Evolutionary conservation across 2,797 vertebrate genomes (phyloP).

Genomic region (Limnodromus scolopaceus): DNA sequence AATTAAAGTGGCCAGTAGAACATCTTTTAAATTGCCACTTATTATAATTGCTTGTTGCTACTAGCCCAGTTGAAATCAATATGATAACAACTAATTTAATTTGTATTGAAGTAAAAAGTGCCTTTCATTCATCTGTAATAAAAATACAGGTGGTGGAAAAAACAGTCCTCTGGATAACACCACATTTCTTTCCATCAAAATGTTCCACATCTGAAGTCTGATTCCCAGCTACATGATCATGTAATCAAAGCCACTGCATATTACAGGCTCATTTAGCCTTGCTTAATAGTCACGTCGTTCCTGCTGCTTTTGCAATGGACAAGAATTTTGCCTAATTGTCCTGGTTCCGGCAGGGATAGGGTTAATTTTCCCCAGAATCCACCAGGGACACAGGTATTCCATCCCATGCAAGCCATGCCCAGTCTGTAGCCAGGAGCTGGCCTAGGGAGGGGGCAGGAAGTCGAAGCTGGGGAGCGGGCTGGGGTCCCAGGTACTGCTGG

Average conservation of each 20-base stretch:
- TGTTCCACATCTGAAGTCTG: neutral
- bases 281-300: neutral
- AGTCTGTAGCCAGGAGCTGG: too few relatives aligned
- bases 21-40: neutral
- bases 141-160: neutral
- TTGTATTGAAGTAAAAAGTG: neutral
- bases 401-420: too few relatives aligned
- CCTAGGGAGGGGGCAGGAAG: too few relatives aligned
- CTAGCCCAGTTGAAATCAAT: neutral
- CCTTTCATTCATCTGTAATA: neutral
- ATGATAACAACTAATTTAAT: neutral
- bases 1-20: conserved; percentile 15
- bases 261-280: neutral
- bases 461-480: too few relatives aligned
- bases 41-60: neutral
- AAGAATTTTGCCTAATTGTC: neutral
- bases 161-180: neutral
- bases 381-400: too few relatives aligned
- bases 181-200: neutral
- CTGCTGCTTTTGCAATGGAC: neutral
- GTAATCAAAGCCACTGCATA: neutral
- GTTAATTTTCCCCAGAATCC: too few relatives aligned
- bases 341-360: too few relatives aligned
- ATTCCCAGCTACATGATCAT: neutral
- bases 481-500: too few relatives aligned